A percentile compares a stretch with the other conserved stretches of the same genome.
Evolutionary conservation across 64 coral and sea anemone species (phyloP).

Genomic region (Platygyra sinensis): DNA sequence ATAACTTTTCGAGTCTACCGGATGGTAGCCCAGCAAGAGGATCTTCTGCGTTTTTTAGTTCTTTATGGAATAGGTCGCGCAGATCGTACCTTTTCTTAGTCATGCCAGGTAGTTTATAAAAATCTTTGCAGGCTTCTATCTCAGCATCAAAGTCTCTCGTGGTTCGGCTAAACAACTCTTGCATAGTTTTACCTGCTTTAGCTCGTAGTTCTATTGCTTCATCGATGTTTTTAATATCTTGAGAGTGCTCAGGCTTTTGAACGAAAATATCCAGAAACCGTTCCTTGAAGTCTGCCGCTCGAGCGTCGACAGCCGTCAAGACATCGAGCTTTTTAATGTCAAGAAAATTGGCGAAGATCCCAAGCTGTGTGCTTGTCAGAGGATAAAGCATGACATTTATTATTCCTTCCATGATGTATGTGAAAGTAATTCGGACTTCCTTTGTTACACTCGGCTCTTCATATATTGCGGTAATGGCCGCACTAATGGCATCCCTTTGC

Average conservation of each 20-base stretch:
- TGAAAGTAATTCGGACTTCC: slow-evolving; percentile 4
- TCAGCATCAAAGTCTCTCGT: neutral
- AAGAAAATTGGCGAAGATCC: neutral
- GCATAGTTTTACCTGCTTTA: no score
- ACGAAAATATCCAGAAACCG: neutral
- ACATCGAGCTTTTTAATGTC: neutral
- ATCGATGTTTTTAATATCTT: neutral
- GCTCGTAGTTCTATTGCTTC: neutral
- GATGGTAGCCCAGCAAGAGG: neutral
- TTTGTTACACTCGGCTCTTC: neutral
- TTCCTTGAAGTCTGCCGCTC: neutral
- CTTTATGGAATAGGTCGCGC: neutral
- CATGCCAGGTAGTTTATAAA: neutral
- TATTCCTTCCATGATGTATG: neutral
- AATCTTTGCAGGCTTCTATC: neutral
- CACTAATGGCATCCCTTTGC: neutral
- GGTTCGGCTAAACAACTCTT: no score
- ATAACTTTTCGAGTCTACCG: neutral
- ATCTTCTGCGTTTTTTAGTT: neutral
- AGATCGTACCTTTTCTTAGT: neutral
- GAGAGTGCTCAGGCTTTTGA: neutral
- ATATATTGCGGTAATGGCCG: neutral
- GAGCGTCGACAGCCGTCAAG: neutral
- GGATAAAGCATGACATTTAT: slow-evolving; percentile 13
- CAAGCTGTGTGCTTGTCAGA: neutral